A percentile compares a stretch with the other conserved stretches of the same genome.
Evolutionary conservation across 1,140 invertebrate genomes (phyloP).

Genomic region (Diachasmimorpha longicaudata): DNA sequence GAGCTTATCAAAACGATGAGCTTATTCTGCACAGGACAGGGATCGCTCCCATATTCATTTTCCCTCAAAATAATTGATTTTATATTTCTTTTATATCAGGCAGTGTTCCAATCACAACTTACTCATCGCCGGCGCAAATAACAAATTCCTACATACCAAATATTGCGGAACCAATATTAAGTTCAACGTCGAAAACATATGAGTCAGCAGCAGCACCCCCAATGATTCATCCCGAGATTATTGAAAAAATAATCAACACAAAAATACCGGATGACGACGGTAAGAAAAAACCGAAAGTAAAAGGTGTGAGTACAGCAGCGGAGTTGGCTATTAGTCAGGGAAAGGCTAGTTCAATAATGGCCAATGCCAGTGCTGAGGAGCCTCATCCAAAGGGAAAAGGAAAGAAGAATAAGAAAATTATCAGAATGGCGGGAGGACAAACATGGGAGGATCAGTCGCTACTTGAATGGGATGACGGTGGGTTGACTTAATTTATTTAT

Average conservation of each 20-base stretch:
- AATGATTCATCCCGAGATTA: conserved; percentile 57
- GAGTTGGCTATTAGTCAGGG: conserved; percentile 61
- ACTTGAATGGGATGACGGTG: conserved; percentile 88
- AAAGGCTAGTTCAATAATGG: conserved; percentile 61
- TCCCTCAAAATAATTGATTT: not conserved
- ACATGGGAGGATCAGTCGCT: conserved; percentile 94
- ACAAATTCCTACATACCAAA: conserved; percentile 53
- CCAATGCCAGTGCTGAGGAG: conserved; percentile 68
- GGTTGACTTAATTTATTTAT: conserved; percentile 17
- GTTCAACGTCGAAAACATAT: conserved; percentile 52
- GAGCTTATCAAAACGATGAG: too few relatives aligned
- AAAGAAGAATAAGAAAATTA: conserved; percentile 76
- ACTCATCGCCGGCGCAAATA: conserved; percentile 58
- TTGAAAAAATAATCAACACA: conserved; percentile 66
- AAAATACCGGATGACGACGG: conserved; percentile 70
- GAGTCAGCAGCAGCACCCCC: conserved; percentile 47
- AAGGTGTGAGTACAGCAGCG: conserved; percentile 64
- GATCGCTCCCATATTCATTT: too few relatives aligned
- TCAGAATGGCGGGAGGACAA: conserved; percentile 89
- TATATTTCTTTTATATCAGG: conserved; percentile 40
- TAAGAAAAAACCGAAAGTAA: conserved; percentile 72
- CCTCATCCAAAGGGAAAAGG: conserved; percentile 70
- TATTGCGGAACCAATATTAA: conserved; percentile 54
- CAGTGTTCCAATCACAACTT: conserved; percentile 55
- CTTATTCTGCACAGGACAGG: too few relatives aligned